Evolutionary conservation across 2,113 vertebrate species (phyloP).

Genomic region (Ammodytes dubius): DNA sequence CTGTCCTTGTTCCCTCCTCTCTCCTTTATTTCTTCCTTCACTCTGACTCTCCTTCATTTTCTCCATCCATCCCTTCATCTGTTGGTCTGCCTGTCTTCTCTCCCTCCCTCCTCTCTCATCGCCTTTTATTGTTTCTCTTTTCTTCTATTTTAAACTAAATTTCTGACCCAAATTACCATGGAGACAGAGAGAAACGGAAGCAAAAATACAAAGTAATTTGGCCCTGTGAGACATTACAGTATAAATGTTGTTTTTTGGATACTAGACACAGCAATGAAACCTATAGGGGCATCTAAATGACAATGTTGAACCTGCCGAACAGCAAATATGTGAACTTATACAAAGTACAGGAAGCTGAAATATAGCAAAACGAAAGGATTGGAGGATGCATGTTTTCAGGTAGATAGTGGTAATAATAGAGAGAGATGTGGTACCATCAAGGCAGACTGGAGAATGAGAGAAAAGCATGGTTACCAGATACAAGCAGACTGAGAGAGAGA

Average conservation of each 20-base stretch:
- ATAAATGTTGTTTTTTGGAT: too few relatives aligned
- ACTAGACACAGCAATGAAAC: too few relatives aligned
- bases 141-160: not conserved
- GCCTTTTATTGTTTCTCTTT: not conserved
- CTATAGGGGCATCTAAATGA: too few relatives aligned
- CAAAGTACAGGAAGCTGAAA: slow-evolving; percentile 6
- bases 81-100: not conserved
- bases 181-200: not conserved
- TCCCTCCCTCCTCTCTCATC: not conserved
- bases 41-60: not conserved
- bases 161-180: not conserved
- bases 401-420: slow-evolving; percentile 18
- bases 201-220: not conserved
- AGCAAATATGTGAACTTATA: too few relatives aligned
- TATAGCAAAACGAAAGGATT: slow-evolving; percentile 20
- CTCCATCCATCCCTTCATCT: not conserved
- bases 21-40: not conserved
- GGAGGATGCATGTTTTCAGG: slow-evolving; percentile 31
- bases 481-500: slow-evolving; percentile 16
- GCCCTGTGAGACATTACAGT: too few relatives aligned
- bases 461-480: slow-evolving; percentile 23
- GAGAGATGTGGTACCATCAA: slow-evolving; percentile 38
- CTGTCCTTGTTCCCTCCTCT: slow-evolving; percentile 1
- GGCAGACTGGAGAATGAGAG: slow-evolving; percentile 21
- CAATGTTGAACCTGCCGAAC: too few relatives aligned